phyloP scores from a whole-genome alignment of 2,797 vertebrate genomes.

The Gephyroberyx darwinii region DNA sequence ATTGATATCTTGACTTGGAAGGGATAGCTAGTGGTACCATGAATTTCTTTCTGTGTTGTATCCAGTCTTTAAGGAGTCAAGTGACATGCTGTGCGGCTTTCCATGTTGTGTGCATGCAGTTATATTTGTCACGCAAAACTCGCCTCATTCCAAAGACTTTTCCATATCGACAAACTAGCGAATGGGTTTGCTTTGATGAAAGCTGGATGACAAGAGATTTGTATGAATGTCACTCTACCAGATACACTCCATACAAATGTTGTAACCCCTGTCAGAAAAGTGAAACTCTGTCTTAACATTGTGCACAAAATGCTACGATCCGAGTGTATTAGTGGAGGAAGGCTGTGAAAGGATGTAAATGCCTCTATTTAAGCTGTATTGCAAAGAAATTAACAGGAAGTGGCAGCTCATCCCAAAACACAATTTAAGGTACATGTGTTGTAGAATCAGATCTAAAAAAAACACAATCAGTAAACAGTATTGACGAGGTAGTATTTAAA shows the following conservation, averaged over 20 bases:
- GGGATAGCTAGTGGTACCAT: slow-evolving; percentile 58
- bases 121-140: slow-evolving; percentile 15
- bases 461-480: slow-evolving; percentile 23
- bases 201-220: slow-evolving; percentile 20
- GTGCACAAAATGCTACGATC: slow-evolving; percentile 36
- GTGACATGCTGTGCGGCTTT: slow-evolving; percentile 50
- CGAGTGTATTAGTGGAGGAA: slow-evolving; percentile 25
- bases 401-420: slow-evolving; percentile 44
- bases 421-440: slow-evolving; percentile 51
- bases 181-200: slow-evolving; percentile 30
- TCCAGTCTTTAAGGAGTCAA: slow-evolving; percentile 32
- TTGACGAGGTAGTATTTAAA: slow-evolving; percentile 21
- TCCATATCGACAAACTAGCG: slow-evolving; percentile 25
- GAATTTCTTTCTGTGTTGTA: slow-evolving; percentile 39
- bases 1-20: not conserved
- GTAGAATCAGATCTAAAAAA: slow-evolving; percentile 6
- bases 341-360: slow-evolving; percentile 7
- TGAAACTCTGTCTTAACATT: slow-evolving; percentile 25
- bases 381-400: slow-evolving; percentile 20
- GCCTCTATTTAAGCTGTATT: slow-evolving; percentile 21
- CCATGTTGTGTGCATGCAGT: slow-evolving; percentile 47
- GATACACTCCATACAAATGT: slow-evolving; percentile 2
- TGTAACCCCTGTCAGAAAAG: slow-evolving; percentile 23
- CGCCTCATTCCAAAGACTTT: slow-evolving; percentile 46
- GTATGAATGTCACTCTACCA: slow-evolving; percentile 14